A percentile compares a stretch with the other conserved stretches of the same genome.
These are phyloP conservation scores for Bombyx mandarina DNA, from an alignment of 1,140 invertebrate genomes.

Conservation along the genomic window DNA sequence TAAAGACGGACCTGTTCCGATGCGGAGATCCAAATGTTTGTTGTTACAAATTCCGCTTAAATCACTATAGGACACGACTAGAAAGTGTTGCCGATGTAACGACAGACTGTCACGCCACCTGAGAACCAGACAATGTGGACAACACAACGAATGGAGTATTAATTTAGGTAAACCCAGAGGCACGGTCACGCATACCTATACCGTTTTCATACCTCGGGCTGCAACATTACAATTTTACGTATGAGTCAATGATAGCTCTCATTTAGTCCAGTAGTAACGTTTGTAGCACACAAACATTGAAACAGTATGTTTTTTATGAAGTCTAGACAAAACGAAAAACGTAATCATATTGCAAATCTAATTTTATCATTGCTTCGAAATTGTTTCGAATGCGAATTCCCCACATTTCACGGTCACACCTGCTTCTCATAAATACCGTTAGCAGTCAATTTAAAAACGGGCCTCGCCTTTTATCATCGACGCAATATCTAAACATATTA, in stretches of 20 bases:
- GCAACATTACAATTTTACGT: conserved; percentile 33
- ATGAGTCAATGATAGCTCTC: conserved; percentile 21
- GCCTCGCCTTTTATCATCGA: too few relatives aligned
- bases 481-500: conserved; percentile 11
- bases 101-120: conserved; percentile 27
- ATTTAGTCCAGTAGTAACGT: conserved; percentile 29
- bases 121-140: conserved; percentile 19
- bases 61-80: conserved; percentile 23
- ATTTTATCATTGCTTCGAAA: too few relatives aligned
- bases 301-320: too few relatives aligned
- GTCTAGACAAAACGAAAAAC: too few relatives aligned
- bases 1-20: too few relatives aligned
- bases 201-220: conserved; percentile 32
- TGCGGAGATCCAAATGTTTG: conserved; percentile 4
- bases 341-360: too few relatives aligned
- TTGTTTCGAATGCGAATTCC: too few relatives aligned
- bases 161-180: conserved; percentile 38
- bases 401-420: too few relatives aligned
- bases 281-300: conserved; percentile 3
- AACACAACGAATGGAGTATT: conserved; percentile 29
- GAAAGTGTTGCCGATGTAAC: conserved; percentile 30
- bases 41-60: conserved; percentile 20
- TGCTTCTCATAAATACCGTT: too few relatives aligned
- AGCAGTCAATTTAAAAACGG: too few relatives aligned
- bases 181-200: conserved; percentile 36